Base-by-base conservation (phyloP, 2,113 vertebrate species). In the Cavia porcellus region DNA sequence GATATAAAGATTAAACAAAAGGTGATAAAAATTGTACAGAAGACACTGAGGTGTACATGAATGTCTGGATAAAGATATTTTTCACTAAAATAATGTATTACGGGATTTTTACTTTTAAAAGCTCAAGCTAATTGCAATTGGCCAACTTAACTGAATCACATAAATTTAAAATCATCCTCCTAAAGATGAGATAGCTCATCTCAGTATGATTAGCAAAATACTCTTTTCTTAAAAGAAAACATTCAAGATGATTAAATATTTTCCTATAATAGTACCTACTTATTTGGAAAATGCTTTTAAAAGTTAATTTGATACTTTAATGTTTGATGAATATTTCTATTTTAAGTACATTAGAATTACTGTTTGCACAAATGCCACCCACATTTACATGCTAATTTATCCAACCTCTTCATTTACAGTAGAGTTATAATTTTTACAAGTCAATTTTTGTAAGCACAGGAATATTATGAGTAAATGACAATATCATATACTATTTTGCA, bases 11-110 rank as follows among this genome's bases (percentile, higher is more conserved):
- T 81, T 84, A 70, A 92, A 68, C 24, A 61, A 14, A 89, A 45
- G 61, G 22, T n/a, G 24, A 14, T 87, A 25, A 57, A 87, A 52
- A 47, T 11, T 0, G 17, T 14, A 55, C 4, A 66, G 35, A 74
- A 83, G 47, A 83, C 84, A 87, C 24, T 20, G 74, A 57, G 5
- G 13, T n/a, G 4, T 10, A 32, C 4, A 20, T 20, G 17, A 38
- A 75, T n/a, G 3, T 62, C 90, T 83, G 61, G 52, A 3, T 52
- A 52, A 72, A 94, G 45, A 22, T 92, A 92, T 81, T 96, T 97
- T 96, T 96, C 77, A 93, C 55, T 50, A 42, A 86, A 82, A 96
- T 96, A 97, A 96, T 86, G 96, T 50, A 68, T 57, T 83, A 5
- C 91, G 90, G 38, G 85, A 94, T 66, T 82, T 96, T 62, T 89